Conservation (phyloP, 1,140 invertebrate species). For the Ostrea edulis region DNA sequence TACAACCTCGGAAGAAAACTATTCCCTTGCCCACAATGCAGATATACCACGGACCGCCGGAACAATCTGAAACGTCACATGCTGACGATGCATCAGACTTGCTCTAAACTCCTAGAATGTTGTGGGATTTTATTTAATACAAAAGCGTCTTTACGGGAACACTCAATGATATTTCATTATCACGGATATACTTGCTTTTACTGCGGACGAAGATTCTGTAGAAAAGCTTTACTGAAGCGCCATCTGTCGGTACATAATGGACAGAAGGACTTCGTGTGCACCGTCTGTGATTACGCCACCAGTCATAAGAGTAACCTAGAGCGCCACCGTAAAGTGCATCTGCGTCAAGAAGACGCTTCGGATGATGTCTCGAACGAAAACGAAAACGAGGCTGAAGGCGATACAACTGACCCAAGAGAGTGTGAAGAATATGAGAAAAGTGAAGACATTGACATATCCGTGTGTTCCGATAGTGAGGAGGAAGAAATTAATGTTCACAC, state of each 20-base stretch:
- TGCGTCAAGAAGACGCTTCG: conserved; percentile 63
- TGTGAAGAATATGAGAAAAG: conserved; percentile 12
- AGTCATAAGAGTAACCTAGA: conserved; percentile 81
- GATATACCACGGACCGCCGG: conserved; percentile 79
- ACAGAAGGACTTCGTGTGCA: conserved; percentile 79
- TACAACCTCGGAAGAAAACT: conserved; percentile 67
- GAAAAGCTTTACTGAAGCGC: conserved; percentile 80
- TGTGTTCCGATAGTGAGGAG: conserved; percentile 56
- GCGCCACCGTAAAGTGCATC: conserved; percentile 77
- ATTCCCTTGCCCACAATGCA: conserved; percentile 76
- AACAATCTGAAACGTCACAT: conserved; percentile 80
- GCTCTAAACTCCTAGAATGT: conserved; percentile 76
- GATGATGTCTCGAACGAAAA: conserved; percentile 40
- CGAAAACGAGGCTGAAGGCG: not conserved
- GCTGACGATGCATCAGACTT: conserved; percentile 79
- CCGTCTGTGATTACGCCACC: conserved; percentile 79
- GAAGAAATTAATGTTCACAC: conserved; percentile 59
- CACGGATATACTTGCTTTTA: conserved; percentile 79
- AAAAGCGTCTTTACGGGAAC: conserved; percentile 78
- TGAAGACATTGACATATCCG: conserved; percentile 52
- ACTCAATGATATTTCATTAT: conserved; percentile 77
- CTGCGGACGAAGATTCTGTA: conserved; percentile 78
- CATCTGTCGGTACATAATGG: conserved; percentile 80
- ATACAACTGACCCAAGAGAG: not conserved
- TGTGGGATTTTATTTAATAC: conserved; percentile 78